Conservation (phyloP, 2,797 vertebrate species). For the Gymnopithys bicolor region DNA sequence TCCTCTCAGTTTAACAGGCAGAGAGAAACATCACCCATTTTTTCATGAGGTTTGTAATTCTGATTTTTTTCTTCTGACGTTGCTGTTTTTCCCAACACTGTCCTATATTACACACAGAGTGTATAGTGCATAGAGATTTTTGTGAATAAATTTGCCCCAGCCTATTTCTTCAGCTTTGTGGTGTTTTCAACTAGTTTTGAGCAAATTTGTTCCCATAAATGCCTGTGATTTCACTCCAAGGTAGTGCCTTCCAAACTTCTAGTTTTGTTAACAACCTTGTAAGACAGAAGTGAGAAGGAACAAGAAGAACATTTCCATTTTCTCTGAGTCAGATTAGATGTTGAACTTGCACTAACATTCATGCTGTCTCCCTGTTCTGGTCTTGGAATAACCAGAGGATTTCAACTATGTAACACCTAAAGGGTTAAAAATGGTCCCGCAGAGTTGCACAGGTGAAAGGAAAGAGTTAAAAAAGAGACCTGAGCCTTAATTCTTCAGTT, state of each 20-base stretch:
- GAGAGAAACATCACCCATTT: not conserved
- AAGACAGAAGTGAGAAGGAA: not conserved
- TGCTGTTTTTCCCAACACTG: not conserved
- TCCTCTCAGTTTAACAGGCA: conserved; percentile 34
- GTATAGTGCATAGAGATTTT: not conserved
- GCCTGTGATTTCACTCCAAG: not conserved
- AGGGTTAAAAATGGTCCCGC: not conserved
- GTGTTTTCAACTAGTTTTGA: not conserved
- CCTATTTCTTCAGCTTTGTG: not conserved
- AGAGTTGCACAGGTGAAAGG: not conserved
- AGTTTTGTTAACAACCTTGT: not conserved
- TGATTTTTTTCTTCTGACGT: not conserved
- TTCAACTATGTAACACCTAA: not conserved
- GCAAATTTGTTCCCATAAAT: not conserved
- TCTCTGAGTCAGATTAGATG: not conserved
- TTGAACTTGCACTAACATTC: not conserved
- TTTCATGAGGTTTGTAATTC: conserved; percentile 52
- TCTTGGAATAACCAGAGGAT: not conserved
- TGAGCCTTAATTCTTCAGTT: not conserved
- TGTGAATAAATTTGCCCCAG: not conserved
- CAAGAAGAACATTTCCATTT: not conserved
- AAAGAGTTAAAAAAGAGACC: not conserved
- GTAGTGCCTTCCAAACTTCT: not conserved
- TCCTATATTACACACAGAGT: not conserved
- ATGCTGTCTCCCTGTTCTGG: rapidly evolving